Evolutionary conservation across 2,113 vertebrate species (phyloP), one percentile per base, ranked within the genome.

Genomic region (Calonectris borealis): DNA sequence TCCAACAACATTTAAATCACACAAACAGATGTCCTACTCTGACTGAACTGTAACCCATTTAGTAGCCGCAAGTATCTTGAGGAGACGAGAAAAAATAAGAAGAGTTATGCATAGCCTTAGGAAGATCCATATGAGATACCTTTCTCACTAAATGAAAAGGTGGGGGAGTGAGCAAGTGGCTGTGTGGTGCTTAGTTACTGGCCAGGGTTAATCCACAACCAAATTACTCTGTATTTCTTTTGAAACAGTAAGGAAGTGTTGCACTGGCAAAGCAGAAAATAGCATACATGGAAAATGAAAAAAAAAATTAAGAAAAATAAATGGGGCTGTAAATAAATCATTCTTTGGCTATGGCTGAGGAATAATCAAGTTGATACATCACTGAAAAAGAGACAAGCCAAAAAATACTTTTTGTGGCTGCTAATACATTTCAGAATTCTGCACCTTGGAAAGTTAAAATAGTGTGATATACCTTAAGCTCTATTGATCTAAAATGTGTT

Each of bases 101-200:
- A 57, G n/a, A 73, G 6, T 10, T 70, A n/a, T 32, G 34, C 31
- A 18, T 2, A 48, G 34, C 16, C 31, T 36, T 49, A 34, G n/a
- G 27, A 83, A 83, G 14, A 58, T 17, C 16, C 6, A 4, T 17
- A 29, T 13, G 17, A 46, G 42, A 54, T 12, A 18, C 10, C 7
- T 25, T 76, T 57, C 46, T 48, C 29, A 51, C 9, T 4, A 57
- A 51, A 20, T 25, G 18, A 27, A 70, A 55, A 10, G 2, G 2
- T 32, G 16, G 10, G 10, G 13, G 10, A 31, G 18, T 17, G 18
- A 81, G 10, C 0, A 0, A 46, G 24, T 25, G 13, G 15, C 24
- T 32, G 10, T 36, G 22, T 24, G 7, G 12, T 48, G 5, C 19
- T 60, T 22, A 26, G 20, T 19, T 4, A 0, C 12, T 7, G 1